Evolutionary conservation across 2,797 vertebrate species (phyloP).

Genomic region (Chelidonichthys spinosus): DNA sequence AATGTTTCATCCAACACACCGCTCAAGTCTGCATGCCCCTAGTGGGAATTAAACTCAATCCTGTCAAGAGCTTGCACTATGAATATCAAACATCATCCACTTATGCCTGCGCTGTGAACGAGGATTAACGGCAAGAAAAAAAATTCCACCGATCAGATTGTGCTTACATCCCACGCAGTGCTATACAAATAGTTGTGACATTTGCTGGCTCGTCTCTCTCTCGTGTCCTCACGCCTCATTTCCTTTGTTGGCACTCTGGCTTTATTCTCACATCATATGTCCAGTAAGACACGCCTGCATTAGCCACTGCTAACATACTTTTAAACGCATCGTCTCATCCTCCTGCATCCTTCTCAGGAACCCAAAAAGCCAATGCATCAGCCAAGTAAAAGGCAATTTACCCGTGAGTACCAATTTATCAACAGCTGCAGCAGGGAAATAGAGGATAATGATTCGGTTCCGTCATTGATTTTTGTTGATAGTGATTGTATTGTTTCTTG

Average conservation of each 20-base stretch:
- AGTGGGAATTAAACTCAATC: background rate
- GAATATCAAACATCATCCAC: background rate
- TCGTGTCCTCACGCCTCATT: conserved; percentile 38
- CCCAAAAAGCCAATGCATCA: conserved; percentile 10
- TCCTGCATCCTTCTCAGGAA: conserved; percentile 41
- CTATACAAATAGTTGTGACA: conserved; percentile 1
- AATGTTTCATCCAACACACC: background rate
- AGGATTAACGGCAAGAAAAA: background rate
- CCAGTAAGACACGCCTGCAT: conserved; percentile 28
- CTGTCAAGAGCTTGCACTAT: background rate
- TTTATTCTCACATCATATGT: conserved; percentile 36
- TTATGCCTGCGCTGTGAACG: background rate
- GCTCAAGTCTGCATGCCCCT: background rate
- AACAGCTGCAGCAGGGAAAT: conserved; percentile 17
- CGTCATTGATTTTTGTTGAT: conserved; percentile 28
- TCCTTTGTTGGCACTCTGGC: conserved; percentile 35
- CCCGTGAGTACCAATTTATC: conserved; percentile 43
- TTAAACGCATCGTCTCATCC: conserved; percentile 30
- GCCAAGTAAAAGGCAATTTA: conserved; percentile 49
- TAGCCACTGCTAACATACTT: conserved; percentile 35
- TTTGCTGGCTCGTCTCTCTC: conserved; percentile 5
- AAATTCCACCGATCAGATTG: background rate
- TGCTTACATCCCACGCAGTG: background rate
- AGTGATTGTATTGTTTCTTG: conserved; percentile 2
- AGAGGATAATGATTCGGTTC: conserved; percentile 32